Conservation (phyloP, 2,797 vertebrate genomes). For the Notolabrus celidotus region DNA sequence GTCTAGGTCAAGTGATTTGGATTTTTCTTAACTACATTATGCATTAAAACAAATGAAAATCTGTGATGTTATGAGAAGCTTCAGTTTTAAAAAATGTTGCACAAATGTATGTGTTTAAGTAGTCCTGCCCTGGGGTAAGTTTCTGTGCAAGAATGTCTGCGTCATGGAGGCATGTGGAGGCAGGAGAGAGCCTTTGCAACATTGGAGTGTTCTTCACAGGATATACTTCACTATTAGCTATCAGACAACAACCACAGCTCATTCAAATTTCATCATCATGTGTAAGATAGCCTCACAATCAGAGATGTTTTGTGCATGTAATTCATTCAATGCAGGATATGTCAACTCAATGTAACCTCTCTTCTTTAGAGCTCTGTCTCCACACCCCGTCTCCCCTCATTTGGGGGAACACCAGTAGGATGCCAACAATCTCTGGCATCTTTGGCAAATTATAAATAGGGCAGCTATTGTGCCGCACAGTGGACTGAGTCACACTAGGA, state of each 20-base stretch:
- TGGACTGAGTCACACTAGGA: constrained; percentile 40
- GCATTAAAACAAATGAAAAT: background rate
- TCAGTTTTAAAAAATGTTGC: background rate
- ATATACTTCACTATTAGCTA: background rate
- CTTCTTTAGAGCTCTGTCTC: constrained; percentile 14
- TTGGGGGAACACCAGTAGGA: constrained; percentile 48
- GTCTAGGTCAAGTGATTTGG: background rate
- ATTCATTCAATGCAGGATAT: background rate
- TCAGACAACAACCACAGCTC: background rate
- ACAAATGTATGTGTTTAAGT: constrained; percentile 23
- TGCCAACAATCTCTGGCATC: constrained; percentile 75
- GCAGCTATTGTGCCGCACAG: constrained; percentile 63
- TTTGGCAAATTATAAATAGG: constrained; percentile 72
- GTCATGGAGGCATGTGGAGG: constrained; percentile 76
- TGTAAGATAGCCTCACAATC: no score
- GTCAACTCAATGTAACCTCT: background rate
- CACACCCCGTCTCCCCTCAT: constrained; percentile 52
- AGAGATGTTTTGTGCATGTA: background rate
- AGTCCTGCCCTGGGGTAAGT: constrained; percentile 61
- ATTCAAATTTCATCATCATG: no score
- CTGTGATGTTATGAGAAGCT: background rate
- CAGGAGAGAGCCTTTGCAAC: constrained; percentile 62
- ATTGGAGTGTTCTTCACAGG: constrained; percentile 38
- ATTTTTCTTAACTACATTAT: background rate
- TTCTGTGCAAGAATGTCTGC: constrained; percentile 73